phyloP scores from a whole-genome alignment of 1,140 invertebrate species.

The Rhagoletis zephyria region DNA sequence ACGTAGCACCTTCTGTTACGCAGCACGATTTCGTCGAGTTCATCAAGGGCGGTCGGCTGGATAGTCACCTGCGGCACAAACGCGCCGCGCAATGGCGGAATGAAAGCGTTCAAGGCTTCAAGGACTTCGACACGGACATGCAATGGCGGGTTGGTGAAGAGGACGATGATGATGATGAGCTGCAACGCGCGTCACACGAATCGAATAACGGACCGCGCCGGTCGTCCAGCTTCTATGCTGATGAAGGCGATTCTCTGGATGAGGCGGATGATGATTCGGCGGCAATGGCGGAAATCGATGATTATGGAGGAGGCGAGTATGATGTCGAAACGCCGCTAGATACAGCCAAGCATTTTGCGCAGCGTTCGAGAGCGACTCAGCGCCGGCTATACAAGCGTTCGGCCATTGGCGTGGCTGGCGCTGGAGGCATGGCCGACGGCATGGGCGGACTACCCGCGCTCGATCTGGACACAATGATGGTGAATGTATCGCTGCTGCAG shows the following conservation, averaged over 20 bases:
- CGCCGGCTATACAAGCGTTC: constrained; percentile 62
- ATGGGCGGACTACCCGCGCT: constrained; percentile 71
- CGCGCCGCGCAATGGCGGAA: constrained; percentile 57
- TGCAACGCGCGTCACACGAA: constrained; percentile 31
- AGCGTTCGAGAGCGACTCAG: constrained; percentile 53
- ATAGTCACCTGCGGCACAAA: constrained; percentile 77
- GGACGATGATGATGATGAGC: constrained; percentile 44
- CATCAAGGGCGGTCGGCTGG: constrained; percentile 85
- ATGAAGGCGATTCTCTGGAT: constrained; percentile 54
- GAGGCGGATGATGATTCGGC: constrained; percentile 38
- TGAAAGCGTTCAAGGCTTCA: constrained; percentile 40
- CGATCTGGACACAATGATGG: constrained; percentile 80
- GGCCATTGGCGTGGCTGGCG: constrained; percentile 65
- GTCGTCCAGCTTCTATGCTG: constrained; percentile 53
- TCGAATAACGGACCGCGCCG: not conserved
- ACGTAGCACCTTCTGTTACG: constrained; percentile 92
- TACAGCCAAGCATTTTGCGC: constrained; percentile 61
- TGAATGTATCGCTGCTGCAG: constrained; percentile 88
- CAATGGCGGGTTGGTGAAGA: constrained; percentile 11
- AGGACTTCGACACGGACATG: constrained; percentile 48
- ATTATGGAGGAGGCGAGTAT: constrained; percentile 59
- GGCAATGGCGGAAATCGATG: constrained; percentile 57
- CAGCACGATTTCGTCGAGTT: constrained; percentile 97
- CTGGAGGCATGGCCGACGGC: constrained; percentile 54
- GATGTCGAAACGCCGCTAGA: constrained; percentile 65